Evolutionary conservation across 2,888 invertebrate genomes (phyloP).

Genomic region (Hartigia nigra): DNA sequence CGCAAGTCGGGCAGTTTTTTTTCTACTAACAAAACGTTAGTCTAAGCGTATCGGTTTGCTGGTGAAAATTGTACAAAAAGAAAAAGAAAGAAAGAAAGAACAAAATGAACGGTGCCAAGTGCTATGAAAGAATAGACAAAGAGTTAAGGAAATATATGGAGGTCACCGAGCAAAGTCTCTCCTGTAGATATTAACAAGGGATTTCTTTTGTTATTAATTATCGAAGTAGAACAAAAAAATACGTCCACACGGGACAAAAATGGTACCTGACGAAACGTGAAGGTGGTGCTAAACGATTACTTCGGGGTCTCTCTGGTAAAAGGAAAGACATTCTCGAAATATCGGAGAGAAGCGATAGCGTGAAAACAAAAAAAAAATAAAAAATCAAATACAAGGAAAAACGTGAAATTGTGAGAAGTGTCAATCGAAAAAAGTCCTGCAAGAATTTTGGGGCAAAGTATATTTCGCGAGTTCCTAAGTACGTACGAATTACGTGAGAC

Average conservation of each 20-base stretch:
- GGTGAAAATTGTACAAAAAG: not conserved
- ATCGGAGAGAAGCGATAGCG: not conserved
- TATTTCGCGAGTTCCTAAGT: not conserved
- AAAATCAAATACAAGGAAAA: not conserved
- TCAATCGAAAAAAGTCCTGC: not conserved
- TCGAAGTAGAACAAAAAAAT: conserved; percentile 9
- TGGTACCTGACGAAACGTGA: conserved; percentile 22
- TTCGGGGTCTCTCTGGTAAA: not conserved
- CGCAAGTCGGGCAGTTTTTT: conserved; percentile 30
- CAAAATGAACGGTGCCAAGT: not conserved
- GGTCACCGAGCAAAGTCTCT: conserved; percentile 2
- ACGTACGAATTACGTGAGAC: not conserved
- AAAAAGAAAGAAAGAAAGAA: too few relatives aligned
- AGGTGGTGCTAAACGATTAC: conserved; percentile 21
- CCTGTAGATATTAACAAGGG: not conserved
- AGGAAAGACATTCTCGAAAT: not conserved
- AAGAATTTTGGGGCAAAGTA: conserved; percentile 3
- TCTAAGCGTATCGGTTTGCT: not conserved
- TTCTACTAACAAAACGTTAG: conserved; percentile 17
- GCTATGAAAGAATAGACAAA: not conserved
- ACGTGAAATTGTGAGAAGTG: not conserved
- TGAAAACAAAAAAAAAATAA: not conserved
- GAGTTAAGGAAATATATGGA: not conserved
- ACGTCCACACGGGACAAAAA: conserved; percentile 6
- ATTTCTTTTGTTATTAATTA: not conserved